Evolutionary conservation across 1,140 invertebrate genomes (phyloP), one percentile per base, ranked within the genome.

Genomic region (Ips typographus): DNA sequence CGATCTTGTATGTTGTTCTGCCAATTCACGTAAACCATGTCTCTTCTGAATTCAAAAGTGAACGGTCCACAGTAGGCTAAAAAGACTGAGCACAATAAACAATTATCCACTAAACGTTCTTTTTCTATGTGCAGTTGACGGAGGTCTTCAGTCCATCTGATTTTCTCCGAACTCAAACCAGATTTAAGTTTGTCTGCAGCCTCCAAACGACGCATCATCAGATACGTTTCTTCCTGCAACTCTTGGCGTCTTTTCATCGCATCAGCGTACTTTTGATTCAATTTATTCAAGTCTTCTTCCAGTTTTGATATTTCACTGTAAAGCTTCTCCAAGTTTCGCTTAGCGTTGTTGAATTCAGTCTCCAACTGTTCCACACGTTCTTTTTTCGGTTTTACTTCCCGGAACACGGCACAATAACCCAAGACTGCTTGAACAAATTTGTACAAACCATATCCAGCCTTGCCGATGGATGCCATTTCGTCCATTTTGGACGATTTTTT

Each of bases 351-450:
- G 63, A 72, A 80, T 42, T 93, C 90, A 38, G 81, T 85, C 77
- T 94, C 91, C 5, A 96, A 80, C 52, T 83, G 83, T 65, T 88
- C 86, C 0, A 95, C 90, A 80, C 89, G 89, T 40, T 96, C 93
- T 71, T 91, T 89, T 80, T 96, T 96, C 0, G 94, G 94, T 80
- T 94, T 94, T 0, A 91, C 91, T 80, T 95, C 92, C 76, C 87
- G 88, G 73, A 87, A 94, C 0, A 96, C 92, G 1, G 87, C 86
- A 73, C 92, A 95, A 79, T 95, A 96, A 44, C 88, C 91, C 51
- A 95, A 80, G 0, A 96, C 92, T 36, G 94, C 94, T 40, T 89
- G 85, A 0, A 96, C 89, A 79, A 95, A 96, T 81, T 90, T 92
- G 1, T 94, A 85, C 1, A 97, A 81, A 3, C 91, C 92, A 44